Conservation (phyloP, 2,113 vertebrate genomes). For the Gadus chalcogrammus region DNA sequence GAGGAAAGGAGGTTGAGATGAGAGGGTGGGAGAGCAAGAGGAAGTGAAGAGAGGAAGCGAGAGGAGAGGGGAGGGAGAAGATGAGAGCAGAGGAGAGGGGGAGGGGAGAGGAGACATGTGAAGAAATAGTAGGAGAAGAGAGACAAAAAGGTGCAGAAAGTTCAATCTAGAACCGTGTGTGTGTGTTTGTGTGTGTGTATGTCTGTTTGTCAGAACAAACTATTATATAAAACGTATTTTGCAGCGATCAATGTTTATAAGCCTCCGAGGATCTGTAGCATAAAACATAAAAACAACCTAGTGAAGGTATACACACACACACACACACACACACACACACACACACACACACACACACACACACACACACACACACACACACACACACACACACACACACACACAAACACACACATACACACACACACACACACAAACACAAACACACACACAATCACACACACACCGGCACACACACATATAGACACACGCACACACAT, state of each 20-base stretch:
- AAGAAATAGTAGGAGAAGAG: slow-evolving; percentile 46
- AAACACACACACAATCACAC: slow-evolving; percentile 7
- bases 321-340: slow-evolving; percentile 45
- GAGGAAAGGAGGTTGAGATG: background rate
- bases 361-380: slow-evolving; percentile 16
- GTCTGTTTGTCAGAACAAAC: no score
- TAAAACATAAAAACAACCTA: slow-evolving; percentile 85
- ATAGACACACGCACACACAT: background rate
- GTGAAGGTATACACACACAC: slow-evolving; percentile 38
- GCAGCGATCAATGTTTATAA: slow-evolving; percentile 99
- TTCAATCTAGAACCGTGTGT: slow-evolving; percentile 25
- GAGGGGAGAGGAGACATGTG: slow-evolving; percentile 71
- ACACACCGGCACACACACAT: slow-evolving; percentile 9
- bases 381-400: background rate
- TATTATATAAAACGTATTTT: slow-evolving; percentile 59
- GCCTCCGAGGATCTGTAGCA: slow-evolving; percentile 91
- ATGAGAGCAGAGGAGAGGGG: background rate
- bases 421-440: no score
- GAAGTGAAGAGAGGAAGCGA: background rate
- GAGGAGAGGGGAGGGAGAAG: slow-evolving; percentile 8
- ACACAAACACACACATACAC: slow-evolving; percentile 19
- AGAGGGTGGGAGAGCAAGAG: background rate
- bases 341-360: slow-evolving; percentile 15
- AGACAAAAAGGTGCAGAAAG: slow-evolving; percentile 59
- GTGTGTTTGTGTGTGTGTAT: no score